Evolutionary conservation across 1,140 invertebrate species (phyloP), one percentile per base, ranked within the genome.

Genomic region (Zaprionus gabonicus): DNA sequence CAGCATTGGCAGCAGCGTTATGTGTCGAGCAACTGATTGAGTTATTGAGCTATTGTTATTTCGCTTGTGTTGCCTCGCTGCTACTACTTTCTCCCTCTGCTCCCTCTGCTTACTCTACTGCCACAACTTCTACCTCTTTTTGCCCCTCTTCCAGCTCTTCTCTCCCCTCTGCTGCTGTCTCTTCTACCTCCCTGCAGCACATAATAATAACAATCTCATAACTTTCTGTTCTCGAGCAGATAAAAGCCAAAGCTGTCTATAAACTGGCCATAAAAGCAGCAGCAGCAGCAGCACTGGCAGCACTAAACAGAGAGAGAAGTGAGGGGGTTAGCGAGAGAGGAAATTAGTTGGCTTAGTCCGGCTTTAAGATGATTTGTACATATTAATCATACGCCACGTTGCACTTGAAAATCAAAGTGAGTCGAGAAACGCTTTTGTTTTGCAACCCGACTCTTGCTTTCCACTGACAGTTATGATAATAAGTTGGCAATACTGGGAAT

Each of bases 321-420:
- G 15, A 10, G 6, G n/a, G 1, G 6, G 7, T 17, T 17, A 20
- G 17, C 7, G 10, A 17, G 13, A 38, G 41, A 3, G 20, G 17
- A 25, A 51, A 13, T 70, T 62, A 70, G 57, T 13, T 0, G 44
- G 13, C 31, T 62, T 56, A 85, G 27, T 81, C 78, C 78, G 82
- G 65, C 71, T 87, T 88, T 88, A 85, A 85, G 81, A 51, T 80
- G 69, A 84, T 90, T 85, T 88, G 63, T 70, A 62, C 44, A 88
- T 84, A 90, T 88, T 88, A 88, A 88, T 88, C 84, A 88, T 90
- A 88, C 84, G 84, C 78, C 69, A 57, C 56, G 78, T 63, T 90
- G 84, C 81, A 79, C 68, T 77, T 20, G 62, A 78, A 76, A 75
- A 74, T 72, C 74, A 60, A 71, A 63, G 64, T 62, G 36, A 46